phyloP scores from a whole-genome alignment of 2,888 invertebrate genomes.

The Coelopa pilipes region DNA sequence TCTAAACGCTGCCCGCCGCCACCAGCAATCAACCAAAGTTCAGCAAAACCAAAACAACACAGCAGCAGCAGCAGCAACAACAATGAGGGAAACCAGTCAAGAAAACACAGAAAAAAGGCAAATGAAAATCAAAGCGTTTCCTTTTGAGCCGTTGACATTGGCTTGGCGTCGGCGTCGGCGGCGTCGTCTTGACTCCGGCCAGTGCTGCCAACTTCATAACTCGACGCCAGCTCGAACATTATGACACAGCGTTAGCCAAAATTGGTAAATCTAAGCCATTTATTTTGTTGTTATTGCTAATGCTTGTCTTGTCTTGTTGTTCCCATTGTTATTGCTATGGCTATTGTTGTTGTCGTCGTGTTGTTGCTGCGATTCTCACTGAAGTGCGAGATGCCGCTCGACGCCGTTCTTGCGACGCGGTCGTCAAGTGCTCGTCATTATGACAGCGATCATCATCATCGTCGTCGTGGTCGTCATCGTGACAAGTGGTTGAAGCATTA shows the following conservation, averaged over 20 bases:
- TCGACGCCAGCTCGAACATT: slow-evolving; percentile 9
- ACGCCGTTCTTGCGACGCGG: too few relatives aligned
- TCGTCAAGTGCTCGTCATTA: too few relatives aligned
- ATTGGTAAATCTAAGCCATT: slow-evolving; percentile 34
- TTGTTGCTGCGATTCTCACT: too few relatives aligned
- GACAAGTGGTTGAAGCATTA: too few relatives aligned
- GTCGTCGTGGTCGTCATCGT: too few relatives aligned
- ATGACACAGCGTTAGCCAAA: slow-evolving; percentile 23
- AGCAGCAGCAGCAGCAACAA: slow-evolving; percentile 9
- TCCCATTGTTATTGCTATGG: too few relatives aligned
- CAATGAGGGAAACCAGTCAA: too few relatives aligned
- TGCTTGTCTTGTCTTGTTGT: too few relatives aligned
- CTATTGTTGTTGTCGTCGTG: too few relatives aligned
- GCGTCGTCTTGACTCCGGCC: slow-evolving; percentile 11
- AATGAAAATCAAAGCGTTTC: slow-evolving; percentile 1
- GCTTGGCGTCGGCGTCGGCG: slow-evolving; percentile 34
- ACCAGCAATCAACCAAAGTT: slow-evolving; percentile 26
- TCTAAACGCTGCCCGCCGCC: neutral
- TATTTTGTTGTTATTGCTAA: too few relatives aligned
- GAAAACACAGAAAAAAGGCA: neutral
- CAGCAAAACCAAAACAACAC: slow-evolving; percentile 14
- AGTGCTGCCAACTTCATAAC: slow-evolving; percentile 24
- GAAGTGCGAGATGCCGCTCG: too few relatives aligned
- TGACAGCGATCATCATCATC: too few relatives aligned
- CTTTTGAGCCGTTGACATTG: slow-evolving; percentile 34